Evolutionary conservation across 2,113 vertebrate species (phyloP), one percentile per base, ranked within the genome.

Genomic region (Bostrychus sinensis): DNA sequence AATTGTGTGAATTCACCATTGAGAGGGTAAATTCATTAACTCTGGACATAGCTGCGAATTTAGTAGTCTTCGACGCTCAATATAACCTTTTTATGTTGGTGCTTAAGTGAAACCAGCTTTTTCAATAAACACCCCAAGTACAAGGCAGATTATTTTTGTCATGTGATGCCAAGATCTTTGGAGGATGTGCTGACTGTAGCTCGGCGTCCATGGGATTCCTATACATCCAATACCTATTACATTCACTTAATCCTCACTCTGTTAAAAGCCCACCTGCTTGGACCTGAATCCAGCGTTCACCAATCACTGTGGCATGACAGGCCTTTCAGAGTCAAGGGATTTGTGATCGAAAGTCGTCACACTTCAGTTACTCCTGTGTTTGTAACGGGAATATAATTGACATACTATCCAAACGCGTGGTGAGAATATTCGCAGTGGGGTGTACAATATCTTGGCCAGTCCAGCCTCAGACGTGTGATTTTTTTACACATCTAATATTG

Each of bases 211-310:
- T 25, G 62, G 68, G 77, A 82, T 78, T 82, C 73, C 48, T 64
- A 51, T 63, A 71, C 70, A 83, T 84, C 77, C 67, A 43, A 79
- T 70, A 72, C 56, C 76, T 75, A 84, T 79, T 84, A 82, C 74
- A 36, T 51, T 62, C 32, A 26, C 59, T 75, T 78, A 83, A 81
- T 77, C 81, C 77, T 56, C 34, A 14, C 56, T 72, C 34, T 75
- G 68, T 81, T 28, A 28, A 70, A 76, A 80, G 64, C 78, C 71
- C 22, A 68, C 71, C 67, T 80, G 70, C 77, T 78, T 61, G 77
- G 60, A 75, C 85, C 75, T 76, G 62, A 63, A 64, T 78, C 78
- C 76, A 78, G 81, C 79, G 46, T 71, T 64, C 69, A 65, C 78
- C 80, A 78, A 85, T 84, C 82, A 77, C 74, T 68, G 57, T 71